These are phyloP conservation scores for Anthoscopus minutus DNA, from an alignment of 2,113 vertebrate genomes.

Conservation along the genomic window DNA sequence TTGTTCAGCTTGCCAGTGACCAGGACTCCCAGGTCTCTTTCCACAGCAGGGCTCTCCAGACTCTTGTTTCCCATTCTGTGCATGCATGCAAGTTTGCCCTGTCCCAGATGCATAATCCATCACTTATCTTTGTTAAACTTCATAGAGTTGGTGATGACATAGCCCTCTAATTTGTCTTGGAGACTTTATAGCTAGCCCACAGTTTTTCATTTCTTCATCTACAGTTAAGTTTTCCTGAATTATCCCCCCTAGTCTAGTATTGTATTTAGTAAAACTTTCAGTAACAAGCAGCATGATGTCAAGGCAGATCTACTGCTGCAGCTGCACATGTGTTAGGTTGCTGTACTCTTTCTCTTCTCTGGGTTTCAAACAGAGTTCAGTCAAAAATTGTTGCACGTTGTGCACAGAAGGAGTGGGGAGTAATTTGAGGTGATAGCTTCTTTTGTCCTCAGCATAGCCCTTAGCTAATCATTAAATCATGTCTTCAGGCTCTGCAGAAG, in stretches of 20 bases:
- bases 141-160: not conserved
- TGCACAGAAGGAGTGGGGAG: not conserved
- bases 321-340: not conserved
- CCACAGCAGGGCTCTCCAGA: not conserved
- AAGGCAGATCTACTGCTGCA: not conserved
- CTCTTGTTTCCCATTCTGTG: rapidly evolving
- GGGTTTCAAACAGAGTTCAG: not conserved
- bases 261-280: not conserved
- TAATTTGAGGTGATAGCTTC: not conserved
- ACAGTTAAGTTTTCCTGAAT: not conserved
- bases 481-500: not conserved
- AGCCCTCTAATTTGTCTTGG: not conserved
- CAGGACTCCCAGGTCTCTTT: rapidly evolving
- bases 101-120: not conserved
- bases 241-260: not conserved
- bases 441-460: not conserved
- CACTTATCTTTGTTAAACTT: not conserved
- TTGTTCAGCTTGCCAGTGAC: rapidly evolving
- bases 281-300: not conserved
- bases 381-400: not conserved
- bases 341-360: not conserved
- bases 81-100: not conserved
- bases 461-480: not conserved
- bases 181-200: not conserved
- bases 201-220: not conserved